Base-by-base conservation (phyloP, 2,888 invertebrate genomes). In the Andrena flavipes region DNA sequence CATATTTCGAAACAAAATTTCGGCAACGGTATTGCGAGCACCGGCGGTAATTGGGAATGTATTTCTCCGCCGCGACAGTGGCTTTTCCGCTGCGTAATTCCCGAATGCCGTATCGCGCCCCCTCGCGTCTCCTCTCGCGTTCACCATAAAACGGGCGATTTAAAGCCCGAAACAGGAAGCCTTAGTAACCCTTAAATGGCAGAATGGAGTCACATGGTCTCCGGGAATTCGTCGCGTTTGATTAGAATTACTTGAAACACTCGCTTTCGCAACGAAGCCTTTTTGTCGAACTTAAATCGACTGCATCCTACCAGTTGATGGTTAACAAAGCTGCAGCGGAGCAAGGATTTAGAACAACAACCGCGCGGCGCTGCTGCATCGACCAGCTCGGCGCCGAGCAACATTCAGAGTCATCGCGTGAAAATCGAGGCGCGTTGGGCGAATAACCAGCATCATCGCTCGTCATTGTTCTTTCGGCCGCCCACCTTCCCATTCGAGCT, bases 401-500 rank as follows among this genome's bases (percentile, higher is more conserved):
- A 63, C 60, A 69, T 67, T 23, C 56, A 33, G 33, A 56, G 23
- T 78, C 51, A 76, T 76, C 33, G 78, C 76, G 78, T 64, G 77
- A 76, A 65, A 83, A 76, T 56, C 62, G 76, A 76, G 42, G 68
- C 70, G 35, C 33, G 56, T 26, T 23, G 42, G 51, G 59, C 48
- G 68, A 70, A 54, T 56, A 65, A 62, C 33, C 54, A 35, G 56
- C 76, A 54, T 82, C 79, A 76, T 82, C 76, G 82, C 74, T 67
- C 65, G 73, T 63, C 77, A 78, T 80, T 80, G 80, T 76, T 59
- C 78, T 70, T 82, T 54, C 42, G 64, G 68, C 74, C 49, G 69
- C 56, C 65, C 81, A 83, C 78, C 84, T 84, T 84, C 84, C 42
- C 79, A 87, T 88, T 87, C 82, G 87, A 76, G 79, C 79, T 84